These are phyloP conservation scores for Zophobas atratus DNA, from an alignment of 1,140 invertebrate genomes.

Conservation along the genomic window DNA sequence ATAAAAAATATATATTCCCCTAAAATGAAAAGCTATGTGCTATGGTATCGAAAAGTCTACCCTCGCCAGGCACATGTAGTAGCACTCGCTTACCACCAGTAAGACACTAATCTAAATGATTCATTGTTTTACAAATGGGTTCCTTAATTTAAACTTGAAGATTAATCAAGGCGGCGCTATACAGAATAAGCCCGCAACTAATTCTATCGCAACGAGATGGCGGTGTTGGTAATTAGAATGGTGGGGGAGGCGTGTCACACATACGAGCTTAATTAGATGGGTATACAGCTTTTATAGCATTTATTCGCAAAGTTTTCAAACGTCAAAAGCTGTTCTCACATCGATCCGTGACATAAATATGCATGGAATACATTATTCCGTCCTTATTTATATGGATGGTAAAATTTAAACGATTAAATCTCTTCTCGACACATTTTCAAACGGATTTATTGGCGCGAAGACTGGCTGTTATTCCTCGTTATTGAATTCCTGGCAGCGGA, in stretches of 20 bases:
- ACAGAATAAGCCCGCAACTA: slow-evolving; percentile 38
- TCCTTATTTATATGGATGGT: slow-evolving; percentile 29
- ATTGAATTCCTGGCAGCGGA: background rate
- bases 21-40: background rate
- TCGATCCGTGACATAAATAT: slow-evolving; percentile 32
- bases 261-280: slow-evolving; percentile 34
- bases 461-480: slow-evolving; percentile 6
- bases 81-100: background rate
- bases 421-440: background rate
- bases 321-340: slow-evolving; percentile 25
- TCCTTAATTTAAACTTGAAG: slow-evolving; percentile 37
- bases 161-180: slow-evolving; percentile 43
- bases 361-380: slow-evolving; percentile 36
- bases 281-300: slow-evolving; percentile 32
- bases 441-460: slow-evolving; percentile 1
- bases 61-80: background rate
- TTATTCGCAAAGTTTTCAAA: slow-evolving; percentile 24
- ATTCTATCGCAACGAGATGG: slow-evolving; percentile 40
- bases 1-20: no score
- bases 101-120: slow-evolving; percentile 48
- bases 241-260: slow-evolving; percentile 23
- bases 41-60: background rate
- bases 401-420: slow-evolving; percentile 25
- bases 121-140: slow-evolving; percentile 49
- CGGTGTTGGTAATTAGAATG: slow-evolving; percentile 35